Conservation (phyloP, 1,140 invertebrate species). For the Drosophila triauraria region DNA sequence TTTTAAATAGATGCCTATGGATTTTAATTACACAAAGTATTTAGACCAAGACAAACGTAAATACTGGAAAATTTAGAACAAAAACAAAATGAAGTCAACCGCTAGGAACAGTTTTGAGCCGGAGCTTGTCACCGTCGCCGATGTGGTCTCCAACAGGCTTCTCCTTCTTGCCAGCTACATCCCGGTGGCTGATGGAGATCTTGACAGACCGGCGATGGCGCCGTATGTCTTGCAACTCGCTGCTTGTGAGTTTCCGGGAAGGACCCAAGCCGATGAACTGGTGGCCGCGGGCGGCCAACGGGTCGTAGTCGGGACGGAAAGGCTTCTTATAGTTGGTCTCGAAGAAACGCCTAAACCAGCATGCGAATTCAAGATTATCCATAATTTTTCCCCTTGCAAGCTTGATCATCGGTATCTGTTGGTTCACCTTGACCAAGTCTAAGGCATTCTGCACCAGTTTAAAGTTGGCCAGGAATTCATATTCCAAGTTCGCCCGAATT, state of each 20-base stretch:
- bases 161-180: too few species aligned
- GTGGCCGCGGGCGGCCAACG: not conserved
- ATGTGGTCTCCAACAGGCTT: too few species aligned
- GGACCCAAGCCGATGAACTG: not conserved
- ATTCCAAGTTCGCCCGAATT: not conserved
- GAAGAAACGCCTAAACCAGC: not conserved
- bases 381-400: not conserved
- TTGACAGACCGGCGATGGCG: not conserved
- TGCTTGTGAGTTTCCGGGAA: not conserved
- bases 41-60: too few species aligned
- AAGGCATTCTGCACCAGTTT: not conserved
- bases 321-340: not conserved
- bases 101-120: too few species aligned
- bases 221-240: not conserved
- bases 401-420: not conserved
- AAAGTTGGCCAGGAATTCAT: not conserved
- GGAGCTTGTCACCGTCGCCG: too few species aligned
- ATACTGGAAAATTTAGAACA: too few species aligned
- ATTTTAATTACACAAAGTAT: too few species aligned
- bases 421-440: not conserved
- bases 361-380: not conserved
- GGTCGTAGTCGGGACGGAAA: not conserved
- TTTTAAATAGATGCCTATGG: too few species aligned
- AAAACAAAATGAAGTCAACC: too few species aligned
- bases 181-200: not conserved